A percentile compares a stretch with the other conserved stretches of the same genome.
Conservation (phyloP, 2,888 invertebrate genomes). For the Scaptomyza parva region DNA sequence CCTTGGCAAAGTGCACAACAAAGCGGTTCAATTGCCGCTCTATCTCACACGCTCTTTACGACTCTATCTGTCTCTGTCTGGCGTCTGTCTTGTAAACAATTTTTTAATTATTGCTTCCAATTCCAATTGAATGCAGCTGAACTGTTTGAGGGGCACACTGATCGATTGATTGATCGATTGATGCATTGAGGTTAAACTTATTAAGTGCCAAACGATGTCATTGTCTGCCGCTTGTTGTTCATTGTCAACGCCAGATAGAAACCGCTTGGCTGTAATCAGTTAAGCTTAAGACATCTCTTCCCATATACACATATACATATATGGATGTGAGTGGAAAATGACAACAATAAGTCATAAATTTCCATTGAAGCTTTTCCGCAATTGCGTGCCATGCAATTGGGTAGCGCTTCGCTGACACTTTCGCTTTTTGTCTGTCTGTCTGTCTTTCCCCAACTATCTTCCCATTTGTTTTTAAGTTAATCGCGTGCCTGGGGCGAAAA, state of each 20-base stretch:
- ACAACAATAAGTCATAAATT: constrained; percentile 36
- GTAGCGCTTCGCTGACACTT: constrained; percentile 57
- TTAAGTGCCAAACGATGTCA: constrained; percentile 74
- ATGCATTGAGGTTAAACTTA: constrained; percentile 67
- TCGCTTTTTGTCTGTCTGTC: constrained; percentile 59
- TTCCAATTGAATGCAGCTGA: constrained; percentile 43
- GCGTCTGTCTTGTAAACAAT: constrained; percentile 7
- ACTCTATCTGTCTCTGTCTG: constrained; percentile 3
- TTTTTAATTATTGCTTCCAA: constrained; percentile 25
- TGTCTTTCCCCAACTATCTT: background rate
- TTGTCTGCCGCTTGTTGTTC: constrained; percentile 44
- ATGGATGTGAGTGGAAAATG: background rate
- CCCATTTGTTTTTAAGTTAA: constrained; percentile 11
- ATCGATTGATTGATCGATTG: constrained; percentile 69
- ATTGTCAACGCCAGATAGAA: constrained; percentile 24
- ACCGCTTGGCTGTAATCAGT: constrained; percentile 31
- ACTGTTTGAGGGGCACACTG: constrained; percentile 32
- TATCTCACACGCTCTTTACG: constrained; percentile 6
- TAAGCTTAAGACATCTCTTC: constrained; percentile 22
- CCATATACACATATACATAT: too few relatives aligned
- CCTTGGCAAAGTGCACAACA: constrained; percentile 54
- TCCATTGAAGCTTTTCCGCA: constrained; percentile 50
- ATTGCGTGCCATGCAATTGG: constrained; percentile 36
- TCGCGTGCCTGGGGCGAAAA: constrained; percentile 44
- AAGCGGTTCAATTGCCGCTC: constrained; percentile 16